These are phyloP conservation scores for Ectropis grisescens DNA, from an alignment of 1,140 invertebrate genomes.

Conservation along the genomic window DNA sequence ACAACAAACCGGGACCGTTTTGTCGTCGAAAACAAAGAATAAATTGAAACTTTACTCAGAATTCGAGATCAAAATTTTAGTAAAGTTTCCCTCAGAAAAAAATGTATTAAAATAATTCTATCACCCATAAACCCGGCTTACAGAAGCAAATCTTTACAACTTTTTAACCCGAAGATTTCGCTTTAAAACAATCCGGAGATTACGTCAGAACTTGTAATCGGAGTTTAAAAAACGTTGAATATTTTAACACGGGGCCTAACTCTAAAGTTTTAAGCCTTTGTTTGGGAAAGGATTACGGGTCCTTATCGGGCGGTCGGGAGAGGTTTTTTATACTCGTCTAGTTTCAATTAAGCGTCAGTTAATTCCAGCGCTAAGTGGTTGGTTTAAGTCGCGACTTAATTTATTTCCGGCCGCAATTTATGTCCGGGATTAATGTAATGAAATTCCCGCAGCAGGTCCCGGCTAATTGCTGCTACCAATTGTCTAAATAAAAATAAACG, in stretches of 20 bases:
- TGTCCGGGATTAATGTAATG: constrained; percentile 43
- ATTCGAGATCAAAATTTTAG: too few species aligned
- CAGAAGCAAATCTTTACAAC: constrained; percentile 21
- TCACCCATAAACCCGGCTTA: constrained; percentile 10
- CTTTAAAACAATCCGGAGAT: constrained; percentile 42
- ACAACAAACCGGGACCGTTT: too few species aligned
- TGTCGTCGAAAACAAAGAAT: too few species aligned
- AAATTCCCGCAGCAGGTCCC: constrained; percentile 26
- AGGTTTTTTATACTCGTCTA: constrained; percentile 40
- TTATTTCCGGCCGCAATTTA: constrained; percentile 48
- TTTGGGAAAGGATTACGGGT: constrained; percentile 54
- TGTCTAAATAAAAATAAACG: constrained; percentile 38
- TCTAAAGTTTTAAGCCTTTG: constrained; percentile 30
- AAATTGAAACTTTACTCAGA: too few species aligned
- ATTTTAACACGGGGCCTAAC: constrained; percentile 14
- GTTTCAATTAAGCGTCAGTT: constrained; percentile 58
- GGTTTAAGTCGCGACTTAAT: constrained; percentile 52
- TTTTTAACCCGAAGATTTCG: constrained; percentile 28
- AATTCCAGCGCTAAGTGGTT: constrained; percentile 46
- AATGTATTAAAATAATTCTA: constrained; percentile 9
- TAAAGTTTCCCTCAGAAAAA: too few species aligned
- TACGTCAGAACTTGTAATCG: constrained; percentile 47
- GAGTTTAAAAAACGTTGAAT: constrained; percentile 38
- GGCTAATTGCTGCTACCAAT: constrained; percentile 41
- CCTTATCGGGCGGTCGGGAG: constrained; percentile 36